Conservation (phyloP, 2,888 invertebrate genomes). For the Gasteruption jaculator region DNA sequence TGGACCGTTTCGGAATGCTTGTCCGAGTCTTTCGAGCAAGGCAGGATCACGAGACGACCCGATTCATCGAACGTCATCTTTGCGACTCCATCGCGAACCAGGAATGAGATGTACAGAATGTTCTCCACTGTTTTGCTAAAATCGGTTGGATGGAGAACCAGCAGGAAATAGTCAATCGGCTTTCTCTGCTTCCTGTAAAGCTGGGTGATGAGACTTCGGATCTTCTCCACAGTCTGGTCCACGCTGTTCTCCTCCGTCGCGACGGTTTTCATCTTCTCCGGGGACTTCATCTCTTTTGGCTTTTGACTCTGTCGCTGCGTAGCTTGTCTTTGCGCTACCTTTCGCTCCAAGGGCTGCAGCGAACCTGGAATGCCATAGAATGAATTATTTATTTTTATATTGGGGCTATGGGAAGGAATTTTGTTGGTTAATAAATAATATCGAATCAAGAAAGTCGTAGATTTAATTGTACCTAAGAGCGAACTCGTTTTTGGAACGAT, state of each 20-base stretch:
- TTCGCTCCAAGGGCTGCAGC: conserved; percentile 24
- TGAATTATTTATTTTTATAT: not conserved
- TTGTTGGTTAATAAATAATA: too few relatives aligned
- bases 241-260: conserved; percentile 58
- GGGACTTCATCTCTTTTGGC: conserved; percentile 51
- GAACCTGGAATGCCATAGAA: too few relatives aligned
- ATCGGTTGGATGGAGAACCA: conserved; percentile 58
- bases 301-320: conserved; percentile 38
- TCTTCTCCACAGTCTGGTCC: conserved; percentile 56
- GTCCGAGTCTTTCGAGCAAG: conserved; percentile 37
- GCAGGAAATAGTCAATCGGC: conserved; percentile 59
- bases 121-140: conserved; percentile 63
- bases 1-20: conserved; percentile 47
- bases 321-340: conserved; percentile 30
- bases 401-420: too few relatives aligned
- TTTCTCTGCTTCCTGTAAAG: conserved; percentile 48
- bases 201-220: conserved; percentile 52
- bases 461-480: too few relatives aligned
- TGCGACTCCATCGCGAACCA: conserved; percentile 58
- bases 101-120: conserved; percentile 62
- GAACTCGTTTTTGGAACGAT: not conserved
- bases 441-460: too few relatives aligned
- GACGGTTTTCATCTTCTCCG: conserved; percentile 54
- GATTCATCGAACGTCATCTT: conserved; percentile 44
- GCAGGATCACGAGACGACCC: conserved; percentile 32